A percentile compares a stretch with the other conserved stretches of the same genome.
Conservation (phyloP, 2,113 vertebrate species). For the Hippotragus niger region DNA sequence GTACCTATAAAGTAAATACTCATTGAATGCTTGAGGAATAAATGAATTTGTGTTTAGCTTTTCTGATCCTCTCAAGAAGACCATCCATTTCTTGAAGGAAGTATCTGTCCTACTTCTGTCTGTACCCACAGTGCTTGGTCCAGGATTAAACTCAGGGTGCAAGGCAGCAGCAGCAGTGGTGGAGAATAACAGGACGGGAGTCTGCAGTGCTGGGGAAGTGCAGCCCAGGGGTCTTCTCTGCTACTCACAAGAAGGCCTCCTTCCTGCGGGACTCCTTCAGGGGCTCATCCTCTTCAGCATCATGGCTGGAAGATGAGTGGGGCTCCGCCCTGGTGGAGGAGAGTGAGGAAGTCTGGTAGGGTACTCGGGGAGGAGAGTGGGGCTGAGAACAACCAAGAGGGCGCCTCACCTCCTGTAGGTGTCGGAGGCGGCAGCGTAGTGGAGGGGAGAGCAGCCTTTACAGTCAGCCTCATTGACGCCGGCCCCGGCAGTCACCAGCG, state of each 20-base stretch:
- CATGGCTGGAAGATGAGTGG: slow-evolving; percentile 82
- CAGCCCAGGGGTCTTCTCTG: rapidly evolving
- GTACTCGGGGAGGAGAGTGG: background rate
- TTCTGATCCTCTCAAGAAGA: background rate
- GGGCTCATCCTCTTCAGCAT: slow-evolving; percentile 84
- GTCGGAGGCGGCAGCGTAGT: slow-evolving; percentile 94
- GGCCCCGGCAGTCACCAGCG: slow-evolving; percentile 90
- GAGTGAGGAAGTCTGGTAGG: background rate
- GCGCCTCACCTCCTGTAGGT: slow-evolving; percentile 88
- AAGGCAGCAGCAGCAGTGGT: too few relatives aligned
- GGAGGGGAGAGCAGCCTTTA: slow-evolving; percentile 93
- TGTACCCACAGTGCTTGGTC: background rate
- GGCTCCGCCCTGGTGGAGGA: slow-evolving; percentile 81
- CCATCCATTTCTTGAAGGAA: background rate
- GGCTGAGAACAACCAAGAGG: background rate
- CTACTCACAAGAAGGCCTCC: slow-evolving; percentile 93
- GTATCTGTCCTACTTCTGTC: background rate
- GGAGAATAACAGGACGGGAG: background rate
- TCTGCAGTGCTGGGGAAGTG: background rate
- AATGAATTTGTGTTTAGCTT: background rate
- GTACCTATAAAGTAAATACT: background rate
- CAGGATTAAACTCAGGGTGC: background rate
- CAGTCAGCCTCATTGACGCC: slow-evolving; percentile 90
- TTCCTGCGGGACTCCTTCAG: slow-evolving; percentile 87
- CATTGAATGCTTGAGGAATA: background rate